phyloP scores from a whole-genome alignment of 2,113 vertebrate genomes.

The Nannospalax galili region DNA sequence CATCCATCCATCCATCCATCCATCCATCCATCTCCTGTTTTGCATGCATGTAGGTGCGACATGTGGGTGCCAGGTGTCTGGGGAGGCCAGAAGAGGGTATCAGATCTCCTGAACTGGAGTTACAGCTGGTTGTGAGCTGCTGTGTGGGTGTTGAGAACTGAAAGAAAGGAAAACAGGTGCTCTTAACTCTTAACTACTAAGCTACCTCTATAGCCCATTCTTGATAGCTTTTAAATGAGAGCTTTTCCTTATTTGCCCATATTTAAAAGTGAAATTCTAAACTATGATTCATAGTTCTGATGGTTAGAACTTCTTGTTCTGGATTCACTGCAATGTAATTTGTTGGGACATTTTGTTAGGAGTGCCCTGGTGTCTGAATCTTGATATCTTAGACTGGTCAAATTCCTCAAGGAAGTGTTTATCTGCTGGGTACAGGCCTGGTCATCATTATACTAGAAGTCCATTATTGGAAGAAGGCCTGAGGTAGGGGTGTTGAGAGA shows the following conservation, averaged over 20 bases:
- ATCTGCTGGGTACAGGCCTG: not conserved
- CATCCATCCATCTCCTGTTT: not conserved
- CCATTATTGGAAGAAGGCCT: not conserved
- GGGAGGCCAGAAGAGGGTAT: not conserved
- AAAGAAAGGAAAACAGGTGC: too few relatives aligned
- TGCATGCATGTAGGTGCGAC: not conserved
- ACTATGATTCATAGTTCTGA: conserved; percentile 10
- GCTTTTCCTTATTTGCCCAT: not conserved
- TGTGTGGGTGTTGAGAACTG: not conserved
- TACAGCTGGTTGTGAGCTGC: not conserved
- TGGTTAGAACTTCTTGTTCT: not conserved
- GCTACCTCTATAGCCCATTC: not conserved
- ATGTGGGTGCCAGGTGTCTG: too few relatives aligned
- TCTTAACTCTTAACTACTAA: not conserved
- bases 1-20: too few relatives aligned
- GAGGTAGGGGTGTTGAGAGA: not conserved
- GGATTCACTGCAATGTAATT: not conserved
- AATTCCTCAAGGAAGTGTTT: not conserved
- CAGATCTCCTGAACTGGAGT: not conserved
- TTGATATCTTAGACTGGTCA: conserved; percentile 3
- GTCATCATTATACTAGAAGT: not conserved
- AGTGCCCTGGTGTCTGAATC: not conserved
- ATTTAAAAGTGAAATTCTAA: conserved; percentile 13
- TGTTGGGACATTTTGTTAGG: not conserved
- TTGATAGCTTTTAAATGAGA: not conserved